phyloP scores from a whole-genome alignment of 2,888 invertebrate genomes.

The Andrena dorsata region DNA sequence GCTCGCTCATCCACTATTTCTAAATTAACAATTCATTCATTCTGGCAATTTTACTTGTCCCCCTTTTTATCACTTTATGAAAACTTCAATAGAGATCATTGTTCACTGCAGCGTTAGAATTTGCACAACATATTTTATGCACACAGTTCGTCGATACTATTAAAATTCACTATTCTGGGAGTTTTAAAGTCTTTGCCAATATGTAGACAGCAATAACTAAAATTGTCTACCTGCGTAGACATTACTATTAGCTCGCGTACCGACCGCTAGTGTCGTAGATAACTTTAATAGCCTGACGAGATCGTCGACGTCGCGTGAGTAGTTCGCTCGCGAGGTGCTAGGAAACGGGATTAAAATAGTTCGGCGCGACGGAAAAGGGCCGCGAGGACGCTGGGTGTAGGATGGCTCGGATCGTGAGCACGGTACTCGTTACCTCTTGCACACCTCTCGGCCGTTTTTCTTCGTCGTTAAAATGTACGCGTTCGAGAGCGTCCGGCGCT shows the following conservation, averaged over 20 bases:
- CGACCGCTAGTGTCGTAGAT: conserved; percentile 32
- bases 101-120: no score
- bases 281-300: conserved; percentile 58
- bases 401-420: conserved; percentile 34
- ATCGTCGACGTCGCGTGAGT: conserved; percentile 44
- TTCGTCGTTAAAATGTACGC: conserved; percentile 46
- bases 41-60: no score
- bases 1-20: no score
- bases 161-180: no score
- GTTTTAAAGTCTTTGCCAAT: no score
- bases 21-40: no score
- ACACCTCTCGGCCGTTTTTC: conserved; percentile 28
- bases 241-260: not conserved
- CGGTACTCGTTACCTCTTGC: conserved; percentile 11
- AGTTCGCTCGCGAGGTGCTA: conserved; percentile 58
- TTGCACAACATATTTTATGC: no score
- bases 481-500: conserved; percentile 47
- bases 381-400: conserved; percentile 22
- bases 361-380: conserved; percentile 49
- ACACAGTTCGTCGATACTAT: no score
- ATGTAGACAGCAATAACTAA: no score
- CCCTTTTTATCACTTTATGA: no score
- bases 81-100: no score
- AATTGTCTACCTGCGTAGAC: no score
- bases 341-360: conserved; percentile 69